Evolutionary conservation across 2,888 invertebrate genomes (phyloP).

Genomic region (Rotaria sp.): DNA sequence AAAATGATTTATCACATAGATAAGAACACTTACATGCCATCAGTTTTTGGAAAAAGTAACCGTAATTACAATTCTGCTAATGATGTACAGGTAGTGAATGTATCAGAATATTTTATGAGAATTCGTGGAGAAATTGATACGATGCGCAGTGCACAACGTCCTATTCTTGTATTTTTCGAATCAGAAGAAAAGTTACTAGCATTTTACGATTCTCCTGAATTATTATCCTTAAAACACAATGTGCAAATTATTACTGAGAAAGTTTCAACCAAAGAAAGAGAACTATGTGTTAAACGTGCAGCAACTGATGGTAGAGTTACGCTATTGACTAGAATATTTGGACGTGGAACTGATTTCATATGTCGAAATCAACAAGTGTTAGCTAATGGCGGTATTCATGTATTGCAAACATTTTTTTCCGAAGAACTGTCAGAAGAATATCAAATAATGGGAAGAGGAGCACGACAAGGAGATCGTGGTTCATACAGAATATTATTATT

Average conservation of each 20-base stretch:
- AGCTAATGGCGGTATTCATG: background rate
- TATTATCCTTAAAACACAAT: background rate
- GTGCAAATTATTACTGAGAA: background rate
- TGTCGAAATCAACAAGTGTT: background rate
- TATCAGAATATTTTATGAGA: background rate
- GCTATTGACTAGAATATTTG: background rate
- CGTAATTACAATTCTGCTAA: background rate
- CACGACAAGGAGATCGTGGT: constrained; percentile 1
- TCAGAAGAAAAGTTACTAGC: background rate
- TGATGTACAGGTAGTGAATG: background rate
- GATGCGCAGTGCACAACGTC: background rate
- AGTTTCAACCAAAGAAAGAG: background rate
- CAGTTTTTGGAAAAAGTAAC: too few relatives aligned
- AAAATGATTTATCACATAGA: background rate
- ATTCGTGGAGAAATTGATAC: background rate
- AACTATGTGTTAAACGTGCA: background rate
- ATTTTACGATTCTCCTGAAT: background rate
- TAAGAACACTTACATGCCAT: too few relatives aligned
- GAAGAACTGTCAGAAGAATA: background rate
- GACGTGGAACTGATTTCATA: constrained; percentile 29
- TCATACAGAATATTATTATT: background rate
- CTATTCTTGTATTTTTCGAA: constrained; percentile 21
- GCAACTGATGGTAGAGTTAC: background rate
- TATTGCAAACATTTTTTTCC: constrained; percentile 25
- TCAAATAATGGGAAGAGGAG: constrained; percentile 26